Evolutionary conservation across 2,113 vertebrate genomes (phyloP), one percentile per base, ranked within the genome.

Genomic region (Alectura lathami): DNA sequence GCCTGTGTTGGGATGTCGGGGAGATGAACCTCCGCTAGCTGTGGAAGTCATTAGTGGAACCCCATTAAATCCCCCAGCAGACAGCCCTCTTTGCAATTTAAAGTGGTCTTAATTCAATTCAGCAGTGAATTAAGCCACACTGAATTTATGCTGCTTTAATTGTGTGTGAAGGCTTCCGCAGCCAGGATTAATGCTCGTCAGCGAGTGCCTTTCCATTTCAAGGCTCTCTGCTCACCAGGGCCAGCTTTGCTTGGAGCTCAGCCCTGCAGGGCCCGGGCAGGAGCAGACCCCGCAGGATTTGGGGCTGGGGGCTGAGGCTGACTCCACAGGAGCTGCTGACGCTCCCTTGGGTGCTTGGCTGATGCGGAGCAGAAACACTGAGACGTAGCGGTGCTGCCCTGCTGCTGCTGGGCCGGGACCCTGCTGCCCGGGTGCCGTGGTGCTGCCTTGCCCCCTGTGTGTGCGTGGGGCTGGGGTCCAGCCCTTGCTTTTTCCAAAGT

Each of bases 21-120:
- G 83, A 68, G 53, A 64, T 20, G 34, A 91, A 64, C 48, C 67
- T 8, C 0, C 32, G 0, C 47, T 24, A 20, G n/a, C 80, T 34
- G 27, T 56, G 73, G 0, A 43, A 48, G 73, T 17, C 32, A 23
- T 77, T 30, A 69, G 73, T 62, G 66, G 74, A 81, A 53, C 50
- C 81, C 32, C 50, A 7, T 77, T 68, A 69, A 84, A 36, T 47
- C 82, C 90, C 60, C 73, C 72, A 22, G 82, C 78, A 59, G 78
- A 42, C 5, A 17, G 26, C 6, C 66, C 27, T 34, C 26, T 2
- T 89, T 47, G 38, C 78, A 21, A 54, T 78, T 70, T 42, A 70
- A 70, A 91, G 85, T 62, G 78, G 82, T 75, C 84, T 86, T 83
- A 74, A 84, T 84, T 91, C 90, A 77, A 17, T 60, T 83, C 69